Evolutionary conservation across 1,140 invertebrate genomes (phyloP).

Genomic region (Agrypnia vestita): DNA sequence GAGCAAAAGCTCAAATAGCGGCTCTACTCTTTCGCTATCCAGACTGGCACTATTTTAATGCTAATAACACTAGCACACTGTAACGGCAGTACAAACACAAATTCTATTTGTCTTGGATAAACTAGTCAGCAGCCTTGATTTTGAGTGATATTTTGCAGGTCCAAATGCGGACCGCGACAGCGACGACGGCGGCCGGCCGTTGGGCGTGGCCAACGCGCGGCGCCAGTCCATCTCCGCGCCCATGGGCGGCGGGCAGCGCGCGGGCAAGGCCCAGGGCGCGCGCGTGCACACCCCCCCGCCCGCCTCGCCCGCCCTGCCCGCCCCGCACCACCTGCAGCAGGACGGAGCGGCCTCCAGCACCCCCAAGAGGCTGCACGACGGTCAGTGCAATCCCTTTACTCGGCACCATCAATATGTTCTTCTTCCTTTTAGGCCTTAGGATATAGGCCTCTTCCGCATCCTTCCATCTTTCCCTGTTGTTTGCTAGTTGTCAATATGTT

Average conservation of each 20-base stretch:
- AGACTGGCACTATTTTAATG: too few species aligned
- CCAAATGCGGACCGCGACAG: conserved; percentile 78
- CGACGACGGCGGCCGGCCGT: conserved; percentile 79
- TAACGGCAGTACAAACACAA: too few species aligned
- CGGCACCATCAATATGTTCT: too few species aligned
- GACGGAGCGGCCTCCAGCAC: conserved; percentile 81
- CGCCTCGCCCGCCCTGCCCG: conserved; percentile 75
- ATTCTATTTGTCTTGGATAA: too few species aligned
- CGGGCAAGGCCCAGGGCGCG: conserved; percentile 64
- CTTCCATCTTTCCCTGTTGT: too few species aligned
- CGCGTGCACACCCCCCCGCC: conserved; percentile 79
- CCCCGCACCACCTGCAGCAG: conserved; percentile 76
- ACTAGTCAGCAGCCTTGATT: neutral
- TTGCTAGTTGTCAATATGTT: too few species aligned
- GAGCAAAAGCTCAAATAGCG: too few species aligned
- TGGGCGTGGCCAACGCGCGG: conserved; percentile 80
- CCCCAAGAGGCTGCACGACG: conserved; percentile 78
- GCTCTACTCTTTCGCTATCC: too few species aligned
- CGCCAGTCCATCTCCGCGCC: conserved; percentile 85
- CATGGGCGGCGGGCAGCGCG: conserved; percentile 77
- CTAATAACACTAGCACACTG: too few species aligned
- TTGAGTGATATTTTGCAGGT: conserved; percentile 61
- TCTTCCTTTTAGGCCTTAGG: too few species aligned
- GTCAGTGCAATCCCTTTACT: too few species aligned
- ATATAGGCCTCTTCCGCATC: too few species aligned